A percentile compares a stretch with the other conserved stretches of the same genome.
These are phyloP conservation scores for Lithophane semibrunnea DNA, from an alignment of 2,888 invertebrate genomes.

Conservation along the genomic window DNA sequence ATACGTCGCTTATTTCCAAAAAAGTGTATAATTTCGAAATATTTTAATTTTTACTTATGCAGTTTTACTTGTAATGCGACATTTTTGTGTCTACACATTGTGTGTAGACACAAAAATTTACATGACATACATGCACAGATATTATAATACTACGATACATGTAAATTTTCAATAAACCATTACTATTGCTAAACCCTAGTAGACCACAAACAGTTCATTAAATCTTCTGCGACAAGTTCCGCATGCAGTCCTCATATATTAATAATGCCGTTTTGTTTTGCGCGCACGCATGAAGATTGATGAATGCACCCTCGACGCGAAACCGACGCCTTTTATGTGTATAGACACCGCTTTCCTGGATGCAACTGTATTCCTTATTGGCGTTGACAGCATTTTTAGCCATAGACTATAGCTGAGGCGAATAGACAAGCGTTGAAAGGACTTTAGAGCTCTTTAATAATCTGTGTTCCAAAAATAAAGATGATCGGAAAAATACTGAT, in stretches of 20 bases:
- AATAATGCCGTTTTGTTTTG: conserved; percentile 59
- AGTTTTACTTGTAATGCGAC: neutral
- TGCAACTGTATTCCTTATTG: conserved; percentile 37
- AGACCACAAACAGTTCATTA: conserved; percentile 56
- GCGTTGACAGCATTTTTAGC: conserved; percentile 19
- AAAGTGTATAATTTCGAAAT: neutral
- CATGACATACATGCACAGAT: no score
- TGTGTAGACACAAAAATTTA: neutral
- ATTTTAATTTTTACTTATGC: neutral
- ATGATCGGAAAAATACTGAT: neutral
- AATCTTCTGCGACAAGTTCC: conserved; percentile 64
- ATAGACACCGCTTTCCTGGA: conserved; percentile 50
- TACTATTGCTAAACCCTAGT: conserved; percentile 33
- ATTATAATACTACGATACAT: no score
- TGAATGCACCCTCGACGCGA: conserved; percentile 57
- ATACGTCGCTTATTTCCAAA: neutral
- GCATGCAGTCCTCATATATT: conserved; percentile 58
- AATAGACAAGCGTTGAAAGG: neutral
- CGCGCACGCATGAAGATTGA: conserved; percentile 56
- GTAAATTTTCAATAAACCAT: conserved; percentile 9
- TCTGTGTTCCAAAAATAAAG: neutral
- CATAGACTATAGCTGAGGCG: conserved; percentile 20
- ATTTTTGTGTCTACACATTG: neutral
- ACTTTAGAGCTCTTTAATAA: neutral
- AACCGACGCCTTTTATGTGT: conserved; percentile 67